Evolutionary conservation across 2,797 vertebrate species (phyloP).

Genomic region (Clarias laeviceps): DNA sequence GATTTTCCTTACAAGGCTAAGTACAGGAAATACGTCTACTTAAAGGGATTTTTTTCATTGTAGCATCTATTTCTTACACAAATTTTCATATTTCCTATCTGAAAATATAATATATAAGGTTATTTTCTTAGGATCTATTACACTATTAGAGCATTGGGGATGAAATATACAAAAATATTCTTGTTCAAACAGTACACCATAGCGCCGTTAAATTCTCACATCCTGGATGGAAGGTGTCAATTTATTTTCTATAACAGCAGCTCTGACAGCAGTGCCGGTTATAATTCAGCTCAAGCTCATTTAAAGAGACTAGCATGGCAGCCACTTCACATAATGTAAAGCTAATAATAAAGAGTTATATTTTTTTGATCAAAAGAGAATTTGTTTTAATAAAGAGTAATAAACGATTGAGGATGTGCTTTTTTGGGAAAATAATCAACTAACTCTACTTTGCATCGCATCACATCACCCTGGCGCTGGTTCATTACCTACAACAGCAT

Average conservation of each 20-base stretch:
- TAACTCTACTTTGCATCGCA: background rate
- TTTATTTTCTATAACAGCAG: conserved; percentile 16
- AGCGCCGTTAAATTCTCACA: background rate
- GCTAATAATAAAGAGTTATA: background rate
- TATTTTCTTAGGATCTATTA: background rate
- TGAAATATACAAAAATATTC: background rate
- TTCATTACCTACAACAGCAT: background rate
- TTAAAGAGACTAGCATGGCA: background rate
- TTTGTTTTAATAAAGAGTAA: background rate
- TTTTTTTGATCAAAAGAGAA: background rate
- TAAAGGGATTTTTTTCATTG: background rate
- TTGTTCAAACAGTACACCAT: background rate
- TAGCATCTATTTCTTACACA: background rate
- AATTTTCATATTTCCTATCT: background rate
- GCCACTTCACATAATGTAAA: background rate
- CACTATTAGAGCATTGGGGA: background rate
- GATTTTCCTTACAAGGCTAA: conserved; percentile 13
- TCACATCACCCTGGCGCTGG: background rate
- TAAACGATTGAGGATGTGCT: background rate
- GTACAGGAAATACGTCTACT: background rate
- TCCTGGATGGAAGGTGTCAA: background rate
- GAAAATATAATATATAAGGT: background rate
- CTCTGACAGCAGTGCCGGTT: background rate
- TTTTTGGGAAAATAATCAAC: background rate
- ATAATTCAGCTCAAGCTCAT: background rate